These are phyloP conservation scores for Lochmaea capreae DNA, from an alignment of 2,888 invertebrate species.

Conservation along the genomic window DNA sequence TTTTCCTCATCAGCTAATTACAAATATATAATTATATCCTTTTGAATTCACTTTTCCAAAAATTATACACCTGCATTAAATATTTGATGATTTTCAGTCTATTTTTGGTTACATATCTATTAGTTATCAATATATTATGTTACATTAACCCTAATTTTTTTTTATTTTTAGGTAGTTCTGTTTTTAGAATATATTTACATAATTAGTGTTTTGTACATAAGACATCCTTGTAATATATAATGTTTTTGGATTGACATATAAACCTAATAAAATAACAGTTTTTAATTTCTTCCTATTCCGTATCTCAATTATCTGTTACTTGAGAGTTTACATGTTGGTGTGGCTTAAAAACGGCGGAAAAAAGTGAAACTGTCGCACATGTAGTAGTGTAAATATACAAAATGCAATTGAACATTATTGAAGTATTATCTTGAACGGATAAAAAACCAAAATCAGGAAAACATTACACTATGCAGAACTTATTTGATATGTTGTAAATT, in stretches of 20 bases:
- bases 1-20: too few relatives aligned
- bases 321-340: too few relatives aligned
- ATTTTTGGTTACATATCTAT: not conserved
- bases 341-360: too few relatives aligned
- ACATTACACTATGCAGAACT: too few relatives aligned
- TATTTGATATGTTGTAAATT: too few relatives aligned
- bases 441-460: too few relatives aligned
- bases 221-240: slow-evolving; percentile 50
- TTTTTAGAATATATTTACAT: slow-evolving; percentile 43
- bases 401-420: too few relatives aligned
- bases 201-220: slow-evolving; percentile 53
- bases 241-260: slow-evolving; percentile 48
- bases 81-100: slow-evolving; percentile 24
- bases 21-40: too few relatives aligned
- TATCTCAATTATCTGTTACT: not conserved
- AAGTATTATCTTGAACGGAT: too few relatives aligned
- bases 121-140: slow-evolving; percentile 6
- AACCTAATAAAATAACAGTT: slow-evolving; percentile 25
- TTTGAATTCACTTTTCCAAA: not conserved
- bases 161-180: slow-evolving; percentile 35
- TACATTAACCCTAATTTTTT: slow-evolving; percentile 22
- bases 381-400: too few relatives aligned
- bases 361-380: too few relatives aligned
- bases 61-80: not conserved
- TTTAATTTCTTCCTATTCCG: slow-evolving; percentile 7